Base-by-base conservation (phyloP, 1,140 invertebrate genomes). In the Heliconius melpomene region DNA sequence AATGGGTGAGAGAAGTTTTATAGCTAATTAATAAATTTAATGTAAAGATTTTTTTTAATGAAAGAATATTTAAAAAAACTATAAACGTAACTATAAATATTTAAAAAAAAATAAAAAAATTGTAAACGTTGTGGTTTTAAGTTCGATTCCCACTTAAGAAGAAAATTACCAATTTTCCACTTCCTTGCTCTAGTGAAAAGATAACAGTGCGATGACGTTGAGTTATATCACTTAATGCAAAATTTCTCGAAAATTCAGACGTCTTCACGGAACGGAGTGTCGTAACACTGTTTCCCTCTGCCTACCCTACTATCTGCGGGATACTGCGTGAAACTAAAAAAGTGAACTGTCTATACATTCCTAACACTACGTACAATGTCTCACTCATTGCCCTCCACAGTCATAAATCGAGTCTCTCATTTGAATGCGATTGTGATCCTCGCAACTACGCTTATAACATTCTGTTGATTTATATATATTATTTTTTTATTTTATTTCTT, bases 361-460 rank as follows among this genome's bases (percentile, higher is more conserved):
- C 1, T 16, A 74, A 52, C 20, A 74, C 77, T 85, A 84, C 84
- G 60, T 79, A 85, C 80, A 85, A 90, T 83, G 89, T 91, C 89
- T 91, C 84, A 91, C 88, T 91, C 90, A 91, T 88, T 87, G 85
- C 54, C 73, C 70, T 72, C 57, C 72, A 83, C 26, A 83, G 80
- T 89, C 89, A 91, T 92, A 92, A 92, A 92, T 92, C 87, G 84
- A 86, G 71, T 29, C 79, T 84, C 86, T 91, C 89, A 92, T 92
- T 92, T 90, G 86, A 90, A 92, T 92, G 87, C 87, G 88, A 92
- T 92, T 92, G 90, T 92, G 90, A 92, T 92, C 90, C 88, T 90
- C 85, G 85, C 83, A 83, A 83, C 83, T 83, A 54, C 71, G 71
- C 72, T 66, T 66, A 66, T 75, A 75, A 75, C 40, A 72, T 78